A percentile compares a stretch with the other conserved stretches of the same genome.
Conservation (phyloP, 2,113 vertebrate genomes). For the Tympanuchus pallidicinctus region DNA sequence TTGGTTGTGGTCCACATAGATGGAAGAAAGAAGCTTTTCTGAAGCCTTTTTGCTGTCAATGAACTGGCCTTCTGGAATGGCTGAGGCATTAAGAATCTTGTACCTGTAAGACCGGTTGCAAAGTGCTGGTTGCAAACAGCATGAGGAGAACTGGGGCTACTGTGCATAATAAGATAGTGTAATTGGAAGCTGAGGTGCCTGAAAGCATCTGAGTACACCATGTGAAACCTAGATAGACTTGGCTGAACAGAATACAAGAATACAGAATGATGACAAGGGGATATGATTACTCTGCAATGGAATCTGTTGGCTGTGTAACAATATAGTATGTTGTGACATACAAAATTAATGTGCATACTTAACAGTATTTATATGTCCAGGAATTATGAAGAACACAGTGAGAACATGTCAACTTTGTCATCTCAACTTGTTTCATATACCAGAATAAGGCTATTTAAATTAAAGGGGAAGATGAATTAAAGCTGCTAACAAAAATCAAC, state of each 20-base stretch:
- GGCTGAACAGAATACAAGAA: background rate
- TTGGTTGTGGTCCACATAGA: conserved; percentile 85
- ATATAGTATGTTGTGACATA: background rate
- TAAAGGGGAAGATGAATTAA: background rate
- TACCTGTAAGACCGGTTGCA: conserved; percentile 74
- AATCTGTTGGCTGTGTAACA: background rate
- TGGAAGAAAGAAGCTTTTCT: conserved; percentile 85
- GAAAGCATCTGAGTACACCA: background rate
- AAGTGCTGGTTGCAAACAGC: background rate
- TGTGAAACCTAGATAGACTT: background rate
- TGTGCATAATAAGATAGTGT: background rate
- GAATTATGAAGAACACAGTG: background rate
- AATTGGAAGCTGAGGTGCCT: background rate
- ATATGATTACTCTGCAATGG: background rate
- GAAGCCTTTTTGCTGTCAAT: conserved; percentile 85
- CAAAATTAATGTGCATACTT: background rate
- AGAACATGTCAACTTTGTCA: background rate
- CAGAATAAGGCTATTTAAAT: background rate
- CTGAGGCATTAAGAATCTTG: conserved; percentile 86
- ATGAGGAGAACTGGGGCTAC: background rate
- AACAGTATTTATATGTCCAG: background rate
- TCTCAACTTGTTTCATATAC: background rate
- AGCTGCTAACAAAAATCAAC: background rate
- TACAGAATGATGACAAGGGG: background rate
- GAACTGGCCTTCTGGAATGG: conserved; percentile 85